Percentiles rank a stretch among this genome's conserved stretches.
Conservation (phyloP, 2,113 vertebrate species). For the Nanorana parkeri region DNA sequence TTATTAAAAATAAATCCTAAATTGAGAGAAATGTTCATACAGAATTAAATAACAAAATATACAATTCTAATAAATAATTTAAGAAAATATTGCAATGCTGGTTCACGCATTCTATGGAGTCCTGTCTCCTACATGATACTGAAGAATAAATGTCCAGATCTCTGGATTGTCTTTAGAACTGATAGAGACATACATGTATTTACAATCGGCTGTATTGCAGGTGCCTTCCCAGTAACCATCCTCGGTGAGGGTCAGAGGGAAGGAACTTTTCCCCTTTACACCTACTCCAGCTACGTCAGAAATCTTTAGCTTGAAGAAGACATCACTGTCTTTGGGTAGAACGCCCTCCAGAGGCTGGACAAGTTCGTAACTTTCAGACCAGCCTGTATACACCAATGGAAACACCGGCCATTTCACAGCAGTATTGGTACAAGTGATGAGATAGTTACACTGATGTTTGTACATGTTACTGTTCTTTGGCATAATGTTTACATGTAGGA, state of each 20-base stretch:
- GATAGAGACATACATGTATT: slow-evolving; percentile 53
- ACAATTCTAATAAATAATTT: slow-evolving; percentile 11
- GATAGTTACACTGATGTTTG: slow-evolving; percentile 58
- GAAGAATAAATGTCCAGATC: slow-evolving; percentile 43
- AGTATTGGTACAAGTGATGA: slow-evolving; percentile 60
- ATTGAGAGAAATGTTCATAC: not conserved
- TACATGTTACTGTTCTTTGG: slow-evolving; percentile 26
- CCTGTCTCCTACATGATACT: slow-evolving; percentile 59
- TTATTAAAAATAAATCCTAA: not conserved
- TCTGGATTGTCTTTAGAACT: slow-evolving; percentile 28
- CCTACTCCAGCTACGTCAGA: slow-evolving; percentile 54
- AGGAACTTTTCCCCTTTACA: slow-evolving; percentile 36
- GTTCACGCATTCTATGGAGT: not conserved
- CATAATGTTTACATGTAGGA: slow-evolving; percentile 58
- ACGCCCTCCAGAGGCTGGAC: slow-evolving; percentile 61
- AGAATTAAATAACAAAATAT: not conserved
- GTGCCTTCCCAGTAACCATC: slow-evolving; percentile 62
- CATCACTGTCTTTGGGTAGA: slow-evolving; percentile 55
- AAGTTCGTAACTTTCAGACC: slow-evolving; percentile 61
- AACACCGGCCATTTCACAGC: slow-evolving; percentile 59
- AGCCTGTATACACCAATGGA: slow-evolving; percentile 56
- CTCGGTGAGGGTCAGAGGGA: slow-evolving; percentile 36
- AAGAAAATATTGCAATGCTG: no score
- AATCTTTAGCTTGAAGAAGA: slow-evolving; percentile 60
- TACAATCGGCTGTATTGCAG: slow-evolving; percentile 46